Evolutionary conservation across 2,888 invertebrate species (phyloP), one percentile per base, ranked within the genome.

Genomic region (Rhyacophila evoluta): DNA sequence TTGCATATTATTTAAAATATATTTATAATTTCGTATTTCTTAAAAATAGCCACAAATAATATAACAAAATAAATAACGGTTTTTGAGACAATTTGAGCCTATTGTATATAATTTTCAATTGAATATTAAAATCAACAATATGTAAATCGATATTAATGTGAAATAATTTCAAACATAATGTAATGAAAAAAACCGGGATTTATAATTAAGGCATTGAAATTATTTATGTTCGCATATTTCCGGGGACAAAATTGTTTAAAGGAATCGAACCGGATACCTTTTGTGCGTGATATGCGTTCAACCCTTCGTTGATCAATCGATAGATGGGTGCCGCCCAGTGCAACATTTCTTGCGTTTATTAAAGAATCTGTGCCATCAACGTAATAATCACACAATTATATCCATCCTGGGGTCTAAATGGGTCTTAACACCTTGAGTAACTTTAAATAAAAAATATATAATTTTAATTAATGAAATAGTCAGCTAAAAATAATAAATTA

Each of bases 181-280:
- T 19, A 19, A 5, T 2, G 19, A 77, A 28, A 28, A 72, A 27
- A 38, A 38, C 73, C 41, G 10, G 41, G 87, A 87, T 85, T 87
- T 86, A 89, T 89, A 89, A 90, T 90, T 90, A 90, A 89, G 89
- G 87, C 89, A 89, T 89, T 89, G 89, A 90, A 85, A 86, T 86
- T 85, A 84, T 55, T 55, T 55, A 2, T 33, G 4, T 6, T 19
- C 19, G 55, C 85, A 87, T 88, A 89, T 55, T 19, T 55, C 88
- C 67, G 72, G 89, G 89, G 89, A 88, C 87, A 88, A 87, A 89
- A 88, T 89, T 89, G 88, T 89, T 89, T 4, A 33, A 87, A 87
- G 87, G 88, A 88, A 84, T 87, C 86, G 86, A 86, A 87, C 88
- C 90, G 90, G 90, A 90, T 90, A 87, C 87, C 88, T 84, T 86